A percentile compares a stretch with the other conserved stretches of the same genome.
These are phyloP conservation scores for Vultur gryphus DNA, from an alignment of 2,797 vertebrate genomes.

Conservation along the genomic window DNA sequence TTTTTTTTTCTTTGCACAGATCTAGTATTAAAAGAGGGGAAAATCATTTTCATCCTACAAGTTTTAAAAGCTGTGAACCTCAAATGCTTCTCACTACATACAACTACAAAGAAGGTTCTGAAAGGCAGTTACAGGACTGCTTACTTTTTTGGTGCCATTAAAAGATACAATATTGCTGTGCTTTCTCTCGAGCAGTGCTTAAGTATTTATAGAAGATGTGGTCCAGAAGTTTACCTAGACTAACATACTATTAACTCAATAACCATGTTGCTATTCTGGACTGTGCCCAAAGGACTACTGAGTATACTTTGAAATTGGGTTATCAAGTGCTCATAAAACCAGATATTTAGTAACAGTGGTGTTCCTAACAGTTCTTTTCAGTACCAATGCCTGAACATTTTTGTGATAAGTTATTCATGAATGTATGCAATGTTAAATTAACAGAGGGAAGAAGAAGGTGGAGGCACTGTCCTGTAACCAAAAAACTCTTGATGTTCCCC, in stretches of 20 bases:
- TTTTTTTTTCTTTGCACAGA: background rate
- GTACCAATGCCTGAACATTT: background rate
- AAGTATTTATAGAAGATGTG: background rate
- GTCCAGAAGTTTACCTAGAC: background rate
- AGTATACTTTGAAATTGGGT: background rate
- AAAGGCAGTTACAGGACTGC: background rate
- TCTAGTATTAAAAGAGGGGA: background rate
- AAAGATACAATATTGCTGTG: background rate
- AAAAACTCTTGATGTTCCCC: background rate
- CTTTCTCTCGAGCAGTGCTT: background rate
- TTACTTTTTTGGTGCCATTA: background rate
- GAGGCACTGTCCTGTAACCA: background rate
- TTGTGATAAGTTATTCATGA: background rate
- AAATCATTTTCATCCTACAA: background rate
- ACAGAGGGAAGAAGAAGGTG: background rate
- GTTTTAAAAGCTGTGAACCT: background rate
- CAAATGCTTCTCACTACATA: background rate
- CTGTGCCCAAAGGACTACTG: background rate
- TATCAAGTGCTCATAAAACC: background rate
- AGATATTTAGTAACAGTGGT: background rate
- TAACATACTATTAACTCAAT: background rate
- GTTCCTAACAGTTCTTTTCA: background rate
- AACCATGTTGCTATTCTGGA: background rate
- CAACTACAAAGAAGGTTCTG: background rate
- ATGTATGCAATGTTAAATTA: background rate